Evolutionary conservation across 2,888 invertebrate species (phyloP), one percentile per base, ranked within the genome.

Genomic region (Thumatha senex): DNA sequence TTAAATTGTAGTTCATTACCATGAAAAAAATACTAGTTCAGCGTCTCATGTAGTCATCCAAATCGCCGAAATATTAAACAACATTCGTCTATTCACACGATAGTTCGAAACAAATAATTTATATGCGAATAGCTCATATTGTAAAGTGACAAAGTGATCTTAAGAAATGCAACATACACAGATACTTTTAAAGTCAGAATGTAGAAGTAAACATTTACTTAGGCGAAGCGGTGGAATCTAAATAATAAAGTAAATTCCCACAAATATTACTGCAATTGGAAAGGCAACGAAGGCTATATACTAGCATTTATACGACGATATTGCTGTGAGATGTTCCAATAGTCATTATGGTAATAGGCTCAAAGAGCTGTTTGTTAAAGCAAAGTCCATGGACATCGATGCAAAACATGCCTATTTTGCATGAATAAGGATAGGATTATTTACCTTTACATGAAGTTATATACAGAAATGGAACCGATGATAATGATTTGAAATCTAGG

Each of bases 281-380:
- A 24, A 45, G 30, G 40, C 29, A 30, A 29, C 46, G 12, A 35
- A 7, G 35, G 12, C 18, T 14, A 33, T 49, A 18, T 39, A 33
- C 12, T 10, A 12, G 29, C 18, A 41, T 35, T 36, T 38, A 35
- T 36, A 41, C 29, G 30, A 40, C 13, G 10, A 41, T 24, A 46
- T 40, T 13, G 18, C 40, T 38, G 40, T 34, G 14, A 35, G 7
- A 15, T n/a, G n/a, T 13, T 7, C 10, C 36, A 44, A 43, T 30
- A 33, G 18, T 51, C 40, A 36, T 45, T 40, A 50, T 45, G 50
- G 30, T 40, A 40, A 40, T 50, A 11, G 15, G 18, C 35, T 40
- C 18, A 29, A 15, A 29, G 15, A 43, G 36, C 33, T 12, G 31
- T 31, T 39, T 36, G 18, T 30, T 33, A 15, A 3, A 13, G 34